Evolutionary conservation across 2,113 vertebrate genomes (phyloP).

Genomic region (Boleophthalmus pectinirostris): DNA sequence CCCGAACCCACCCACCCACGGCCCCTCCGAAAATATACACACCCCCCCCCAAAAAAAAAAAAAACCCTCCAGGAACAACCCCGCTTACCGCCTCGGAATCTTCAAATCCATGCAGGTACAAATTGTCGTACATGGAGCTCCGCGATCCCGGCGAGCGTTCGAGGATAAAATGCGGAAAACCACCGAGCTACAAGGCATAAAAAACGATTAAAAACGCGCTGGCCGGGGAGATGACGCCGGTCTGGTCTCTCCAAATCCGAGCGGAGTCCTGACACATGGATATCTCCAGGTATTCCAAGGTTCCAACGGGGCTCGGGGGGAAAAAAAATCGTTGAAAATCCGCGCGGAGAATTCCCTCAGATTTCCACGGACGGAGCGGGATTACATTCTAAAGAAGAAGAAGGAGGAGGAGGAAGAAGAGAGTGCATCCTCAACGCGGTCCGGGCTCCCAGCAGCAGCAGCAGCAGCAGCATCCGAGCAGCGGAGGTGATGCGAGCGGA

Average conservation of each 20-base stretch:
- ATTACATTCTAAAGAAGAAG: slow-evolving; percentile 65
- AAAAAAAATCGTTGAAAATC: not conserved
- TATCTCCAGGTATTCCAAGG: not conserved
- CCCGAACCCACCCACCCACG: not conserved
- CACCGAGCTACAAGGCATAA: slow-evolving; percentile 52
- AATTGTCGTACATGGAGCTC: slow-evolving; percentile 78
- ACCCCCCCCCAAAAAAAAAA: slow-evolving; percentile 4
- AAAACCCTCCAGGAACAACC: not conserved
- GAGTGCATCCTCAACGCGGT: slow-evolving; percentile 51
- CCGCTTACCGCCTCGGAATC: slow-evolving; percentile 75
- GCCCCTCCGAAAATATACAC: slow-evolving; percentile 41
- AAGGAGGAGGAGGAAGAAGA: slow-evolving; percentile 59
- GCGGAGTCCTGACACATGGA: slow-evolving; percentile 11
- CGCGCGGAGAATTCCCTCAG: not conserved
- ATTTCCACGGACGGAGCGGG: slow-evolving; percentile 21
- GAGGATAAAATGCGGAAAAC: slow-evolving; percentile 28
- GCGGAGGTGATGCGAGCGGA: slow-evolving; percentile 64
- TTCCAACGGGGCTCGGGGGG: not conserved
- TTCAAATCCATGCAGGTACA: slow-evolving; percentile 78
- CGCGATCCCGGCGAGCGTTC: slow-evolving; percentile 66
- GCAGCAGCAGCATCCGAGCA: slow-evolving; percentile 54
- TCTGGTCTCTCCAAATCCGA: slow-evolving; percentile 57
- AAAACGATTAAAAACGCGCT: slow-evolving; percentile 51
- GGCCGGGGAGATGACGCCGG: slow-evolving; percentile 63
- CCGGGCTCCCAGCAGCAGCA: slow-evolving; percentile 5